Evolutionary conservation across 2,888 invertebrate species (phyloP), one percentile per base, ranked within the genome.

Genomic region (Busseola fusca): DNA sequence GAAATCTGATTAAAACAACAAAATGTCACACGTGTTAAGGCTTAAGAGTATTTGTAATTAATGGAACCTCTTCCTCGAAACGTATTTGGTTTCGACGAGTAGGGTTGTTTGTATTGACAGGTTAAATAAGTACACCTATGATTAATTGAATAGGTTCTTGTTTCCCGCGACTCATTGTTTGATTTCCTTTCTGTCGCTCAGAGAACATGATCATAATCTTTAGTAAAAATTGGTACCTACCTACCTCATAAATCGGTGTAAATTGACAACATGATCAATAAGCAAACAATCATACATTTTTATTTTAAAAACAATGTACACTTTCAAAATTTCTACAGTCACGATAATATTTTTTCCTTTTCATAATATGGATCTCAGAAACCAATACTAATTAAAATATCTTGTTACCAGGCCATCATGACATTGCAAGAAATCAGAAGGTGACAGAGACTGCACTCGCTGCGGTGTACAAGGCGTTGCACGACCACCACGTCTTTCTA

Each of bases 401-500:
- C 34, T 42, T 76, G n/a, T 72, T 86, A 85, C 77, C 87, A 94
- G 93, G 93, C 52, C 98, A 98, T 54, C 99, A 99, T 94, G 98
- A 99, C 92, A 96, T 99, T 83, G 97, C 97, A 65, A 97, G 98
- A 84, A 97, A 98, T 86, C 98, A 98, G 94, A 97, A 98, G 93
- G 99, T 99, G 76, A 98, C 99, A 56, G 99, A 99, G 93, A 97
- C 98, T 76, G 99, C 99, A 27, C 95, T 99, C 87, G 97, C 99
- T 72, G 98, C 98, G 81, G 97, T 98, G 30, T 99, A 99, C 97
- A 99, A 99, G 94, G 99, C 99, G 7, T 96, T 99, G 82, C 97
- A 97, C 86, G 99, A 99, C 90, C 99, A 99, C 92, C 98, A 99
- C 90, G 98, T 99, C 64, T 99, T 96, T 95, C 96, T 99, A 88